A percentile compares a stretch with the other conserved stretches of the same genome.
These are phyloP conservation scores for Gulo gulo DNA, from an alignment of 2,113 vertebrate species.

Conservation along the genomic window DNA sequence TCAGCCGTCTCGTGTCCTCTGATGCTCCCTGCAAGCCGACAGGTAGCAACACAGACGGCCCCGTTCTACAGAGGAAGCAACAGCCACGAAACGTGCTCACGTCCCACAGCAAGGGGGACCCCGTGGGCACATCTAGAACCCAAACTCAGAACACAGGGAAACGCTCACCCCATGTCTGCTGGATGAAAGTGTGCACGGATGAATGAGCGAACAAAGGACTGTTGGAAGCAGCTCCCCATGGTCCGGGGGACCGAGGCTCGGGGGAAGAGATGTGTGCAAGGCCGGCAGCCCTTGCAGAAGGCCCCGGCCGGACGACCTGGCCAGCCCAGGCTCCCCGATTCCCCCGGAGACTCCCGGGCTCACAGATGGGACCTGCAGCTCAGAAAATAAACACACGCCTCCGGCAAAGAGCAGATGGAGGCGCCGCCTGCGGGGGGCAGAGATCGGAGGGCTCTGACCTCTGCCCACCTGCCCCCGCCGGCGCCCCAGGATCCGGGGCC, in stretches of 20 bases:
- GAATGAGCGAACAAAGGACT: rapidly evolving
- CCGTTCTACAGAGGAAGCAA: background rate
- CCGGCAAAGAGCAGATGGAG: conserved; percentile 63
- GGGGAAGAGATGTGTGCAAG: background rate
- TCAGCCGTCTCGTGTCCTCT: background rate
- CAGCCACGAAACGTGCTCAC: no score
- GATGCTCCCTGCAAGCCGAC: background rate
- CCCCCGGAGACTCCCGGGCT: conserved; percentile 30
- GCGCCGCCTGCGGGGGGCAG: background rate
- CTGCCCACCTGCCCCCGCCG: background rate
- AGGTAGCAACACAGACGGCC: background rate
- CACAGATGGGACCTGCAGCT: conserved; percentile 68
- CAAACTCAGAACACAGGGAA: rapidly evolving
- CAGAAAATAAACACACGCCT: conserved; percentile 48
- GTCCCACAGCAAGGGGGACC: background rate
- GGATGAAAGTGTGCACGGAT: rapidly evolving
- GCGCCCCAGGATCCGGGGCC: background rate
- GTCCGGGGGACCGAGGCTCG: background rate
- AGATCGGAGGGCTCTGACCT: background rate
- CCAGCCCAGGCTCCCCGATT: background rate
- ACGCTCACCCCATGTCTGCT: rapidly evolving
- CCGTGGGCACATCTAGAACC: rapidly evolving
- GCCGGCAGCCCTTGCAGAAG: background rate
- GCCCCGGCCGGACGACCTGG: background rate
- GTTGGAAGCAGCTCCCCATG: rapidly evolving